Percentiles rank a stretch among this genome's conserved stretches.
Evolutionary conservation across 2,888 invertebrate genomes (phyloP).

Genomic region (Agrochola litura): DNA sequence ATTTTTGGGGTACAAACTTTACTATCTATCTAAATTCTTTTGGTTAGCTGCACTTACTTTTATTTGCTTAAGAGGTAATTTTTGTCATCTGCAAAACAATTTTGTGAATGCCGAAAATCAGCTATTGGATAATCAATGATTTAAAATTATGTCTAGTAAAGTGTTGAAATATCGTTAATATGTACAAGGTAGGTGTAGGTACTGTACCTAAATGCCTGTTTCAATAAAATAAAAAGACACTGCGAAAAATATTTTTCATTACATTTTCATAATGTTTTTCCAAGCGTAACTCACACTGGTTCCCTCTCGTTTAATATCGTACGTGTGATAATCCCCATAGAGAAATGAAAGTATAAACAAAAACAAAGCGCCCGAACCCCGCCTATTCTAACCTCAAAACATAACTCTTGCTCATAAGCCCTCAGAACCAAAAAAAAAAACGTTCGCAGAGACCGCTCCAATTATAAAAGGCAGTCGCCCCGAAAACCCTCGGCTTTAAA

Average conservation of each 20-base stretch:
- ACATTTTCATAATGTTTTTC: slow-evolving; percentile 48
- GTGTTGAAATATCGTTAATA: not conserved
- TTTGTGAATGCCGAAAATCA: no score
- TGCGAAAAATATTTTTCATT: slow-evolving; percentile 35
- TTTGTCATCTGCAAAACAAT: not conserved
- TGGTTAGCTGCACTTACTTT: not conserved
- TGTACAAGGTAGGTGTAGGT: not conserved
- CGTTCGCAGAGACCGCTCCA: slow-evolving; percentile 80
- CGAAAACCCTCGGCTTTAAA: slow-evolving; percentile 81
- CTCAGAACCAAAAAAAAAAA: slow-evolving; percentile 77
- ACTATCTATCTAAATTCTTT: not conserved
- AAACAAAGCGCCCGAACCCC: slow-evolving; percentile 61
- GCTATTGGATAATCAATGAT: not conserved
- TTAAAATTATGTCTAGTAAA: not conserved
- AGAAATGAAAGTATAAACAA: slow-evolving; percentile 67
- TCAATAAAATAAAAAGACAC: slow-evolving; percentile 40
- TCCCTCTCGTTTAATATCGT: slow-evolving; percentile 53
- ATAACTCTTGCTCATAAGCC: slow-evolving; percentile 83
- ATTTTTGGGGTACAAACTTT: not conserved
- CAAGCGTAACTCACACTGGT: slow-evolving; percentile 50
- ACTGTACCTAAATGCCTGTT: not conserved
- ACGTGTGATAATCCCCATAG: slow-evolving; percentile 65
- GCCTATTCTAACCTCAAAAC: slow-evolving; percentile 84
- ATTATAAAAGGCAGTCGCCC: slow-evolving; percentile 87
- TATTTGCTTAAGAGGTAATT: not conserved